Percentiles rank a stretch among this genome's conserved stretches.
Evolutionary conservation across 2,888 invertebrate genomes (phyloP).

Genomic region (Dasypogon diadema): DNA sequence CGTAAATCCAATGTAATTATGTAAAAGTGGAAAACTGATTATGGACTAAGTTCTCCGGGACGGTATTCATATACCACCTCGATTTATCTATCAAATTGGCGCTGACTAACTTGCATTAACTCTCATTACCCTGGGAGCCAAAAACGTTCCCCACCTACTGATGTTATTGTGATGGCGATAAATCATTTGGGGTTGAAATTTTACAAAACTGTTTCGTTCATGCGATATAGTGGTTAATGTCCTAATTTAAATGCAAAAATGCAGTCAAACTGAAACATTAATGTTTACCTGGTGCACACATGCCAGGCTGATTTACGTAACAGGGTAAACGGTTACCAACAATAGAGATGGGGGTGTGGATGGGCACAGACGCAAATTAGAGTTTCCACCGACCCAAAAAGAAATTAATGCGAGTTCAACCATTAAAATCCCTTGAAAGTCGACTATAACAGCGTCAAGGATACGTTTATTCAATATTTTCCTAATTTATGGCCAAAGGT

Average conservation of each 20-base stretch:
- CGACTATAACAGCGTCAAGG: slow-evolving; percentile 25
- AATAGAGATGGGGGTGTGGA: not conserved
- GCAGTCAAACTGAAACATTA: slow-evolving; percentile 49
- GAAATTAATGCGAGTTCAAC: slow-evolving; percentile 33
- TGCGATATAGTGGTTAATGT: slow-evolving; percentile 54
- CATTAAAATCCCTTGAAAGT: slow-evolving; percentile 42
- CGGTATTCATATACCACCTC: not conserved
- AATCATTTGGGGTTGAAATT: slow-evolving; percentile 41
- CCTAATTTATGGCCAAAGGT: slow-evolving; percentile 46
- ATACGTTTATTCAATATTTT: slow-evolving; percentile 52
- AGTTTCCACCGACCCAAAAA: slow-evolving; percentile 11
- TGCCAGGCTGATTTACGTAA: slow-evolving; percentile 44
- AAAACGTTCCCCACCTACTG: not conserved
- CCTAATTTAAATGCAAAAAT: slow-evolving; percentile 57
- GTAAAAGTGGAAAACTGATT: not conserved
- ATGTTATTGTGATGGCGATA: slow-evolving; percentile 27
- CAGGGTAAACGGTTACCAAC: slow-evolving; percentile 6
- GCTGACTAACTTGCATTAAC: slow-evolving; percentile 22
- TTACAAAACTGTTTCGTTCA: slow-evolving; percentile 51
- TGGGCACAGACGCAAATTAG: slow-evolving; percentile 23
- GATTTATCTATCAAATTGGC: slow-evolving; percentile 44
- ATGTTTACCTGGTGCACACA: slow-evolving; percentile 48
- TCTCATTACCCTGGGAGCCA: not conserved
- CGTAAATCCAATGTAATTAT: not conserved
- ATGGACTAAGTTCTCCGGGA: slow-evolving; percentile 21